Base-by-base conservation (phyloP, 2,113 vertebrate genomes). In the Chloebia gouldiae region DNA sequence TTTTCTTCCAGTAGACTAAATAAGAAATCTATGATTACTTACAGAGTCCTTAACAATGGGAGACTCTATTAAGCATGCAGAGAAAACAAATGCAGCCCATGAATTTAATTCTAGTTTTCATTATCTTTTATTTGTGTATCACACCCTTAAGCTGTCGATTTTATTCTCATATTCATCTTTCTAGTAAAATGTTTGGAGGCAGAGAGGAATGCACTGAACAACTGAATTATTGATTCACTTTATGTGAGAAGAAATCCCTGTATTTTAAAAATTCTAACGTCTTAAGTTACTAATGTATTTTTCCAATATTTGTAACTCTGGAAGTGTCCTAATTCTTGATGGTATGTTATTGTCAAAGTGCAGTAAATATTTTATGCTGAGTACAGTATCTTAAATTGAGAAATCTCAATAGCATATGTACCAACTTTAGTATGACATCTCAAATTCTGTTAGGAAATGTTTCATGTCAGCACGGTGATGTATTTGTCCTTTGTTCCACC, bases 51-150 rank as follows among this genome's bases (percentile, higher is more conserved):
- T 90, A 96, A 91, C 92, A 96, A 96, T 94, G 59, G 75, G 91
- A 96, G 91, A 96, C 78, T 64, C 56, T 64, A 93, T 95, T 97
- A 96, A 93, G 68, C 87, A 95, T 84, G 87, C 92, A 97, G 92
- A 95, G 93, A 96, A 97, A 97, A 97, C 88, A 95, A 97, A 96
- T 91, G 56, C 81, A 95, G 79, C 69, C 83, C 96, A 96, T 96
- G 96, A 95, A 94, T 97, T 96, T 97, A 97, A 95, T 97, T 97
- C 95, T 95, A 90, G 82, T 96, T 97, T 97, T 96, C 89, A 96
- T 97, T 97, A 94, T 97, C 96, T 97, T 94, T 94, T 94, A 92
- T 95, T 97, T 97, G 94, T 96, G 86, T 78, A 93, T 96, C 84
- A 88, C 72, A 97, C 95, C 97, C 98, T 95, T 96, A 96, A 97